Evolutionary conservation across 1,140 invertebrate species (phyloP), one percentile per base, ranked within the genome.

Genomic region (Callitettix versicolor): DNA sequence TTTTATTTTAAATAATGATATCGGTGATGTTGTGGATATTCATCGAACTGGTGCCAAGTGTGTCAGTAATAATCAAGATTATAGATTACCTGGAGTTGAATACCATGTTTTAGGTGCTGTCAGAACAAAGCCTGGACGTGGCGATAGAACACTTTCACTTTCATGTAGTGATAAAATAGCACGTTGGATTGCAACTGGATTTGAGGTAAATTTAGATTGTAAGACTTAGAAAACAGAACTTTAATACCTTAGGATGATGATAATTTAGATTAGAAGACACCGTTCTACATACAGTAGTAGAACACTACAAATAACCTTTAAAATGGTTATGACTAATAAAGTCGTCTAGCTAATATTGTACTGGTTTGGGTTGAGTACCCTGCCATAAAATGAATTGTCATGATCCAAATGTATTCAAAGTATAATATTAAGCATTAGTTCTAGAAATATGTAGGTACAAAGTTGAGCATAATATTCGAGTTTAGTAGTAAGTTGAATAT

Each of bases 111-210:
- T 80, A 1, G 87, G 86, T 17, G 80, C 79, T 36, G 75, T 95
- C 7, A 75, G 93, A 47, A 94, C 84, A 2, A 97, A 98, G 71
- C 94, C 94, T 42, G 94, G 94, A 0, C 73, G 91, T 65, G 94
- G 94, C 0, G 85, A 93, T 67, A 82, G 82, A 41, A 96, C 94
- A 1, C 65, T 88, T 12, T 94, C 88, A 38, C 79, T 95, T 58
- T 94, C 88, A 1, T 96, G 93, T 69, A 95, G 90, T 69, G 93
- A 97, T 71, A 97, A 96, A 76, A 73, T 96, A 1, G 80, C 88
- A 6, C 82, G 84, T 56, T 97, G 93, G 93, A 83, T 86, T 67
- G 71, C 87, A 56, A 61, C 92, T 40, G 92, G 92, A 1, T 65
- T 91, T 36, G 84, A 88, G 70, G 65, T 62, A 57, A 15, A 17